Evolutionary conservation across 1,140 invertebrate species (phyloP).

Genomic region (Atta cephalotes): DNA sequence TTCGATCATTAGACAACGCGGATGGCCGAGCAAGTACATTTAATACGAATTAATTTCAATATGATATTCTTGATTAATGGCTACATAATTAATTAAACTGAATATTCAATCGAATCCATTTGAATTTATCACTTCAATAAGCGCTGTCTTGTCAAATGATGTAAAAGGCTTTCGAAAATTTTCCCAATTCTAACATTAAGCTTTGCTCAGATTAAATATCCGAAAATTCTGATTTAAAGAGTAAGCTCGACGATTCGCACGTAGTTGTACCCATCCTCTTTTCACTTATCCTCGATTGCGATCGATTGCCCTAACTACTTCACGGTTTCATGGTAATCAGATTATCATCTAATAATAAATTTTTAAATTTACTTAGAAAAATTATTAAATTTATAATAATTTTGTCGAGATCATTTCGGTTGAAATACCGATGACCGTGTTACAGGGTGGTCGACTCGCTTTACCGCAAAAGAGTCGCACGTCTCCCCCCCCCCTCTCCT

Average conservation of each 20-base stretch:
- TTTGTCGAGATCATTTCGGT: background rate
- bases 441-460: conserved; percentile 38
- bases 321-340: background rate
- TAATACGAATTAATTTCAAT: conserved; percentile 16
- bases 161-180: background rate
- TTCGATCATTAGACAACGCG: conserved; percentile 52
- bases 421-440: conserved; percentile 26
- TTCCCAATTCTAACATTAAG: background rate
- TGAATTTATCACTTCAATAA: conserved; percentile 20
- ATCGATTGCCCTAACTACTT: conserved; percentile 26
- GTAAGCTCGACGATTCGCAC: conserved; percentile 47
- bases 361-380: background rate
- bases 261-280: conserved; percentile 44
- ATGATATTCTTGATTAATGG: conserved; percentile 2
- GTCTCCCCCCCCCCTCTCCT: background rate
- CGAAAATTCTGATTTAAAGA: conserved; percentile 11
- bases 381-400: background rate
- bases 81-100: background rate
- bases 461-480: conserved; percentile 39
- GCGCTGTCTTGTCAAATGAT: background rate
- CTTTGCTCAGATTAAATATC: background rate
- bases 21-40: conserved; percentile 31
- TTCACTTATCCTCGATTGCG: conserved; percentile 2
- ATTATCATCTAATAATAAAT: background rate
- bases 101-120: conserved; percentile 5